These are phyloP conservation scores for Cylloceria caligata DNA, from an alignment of 2,888 invertebrate species.

Conservation along the genomic window DNA sequence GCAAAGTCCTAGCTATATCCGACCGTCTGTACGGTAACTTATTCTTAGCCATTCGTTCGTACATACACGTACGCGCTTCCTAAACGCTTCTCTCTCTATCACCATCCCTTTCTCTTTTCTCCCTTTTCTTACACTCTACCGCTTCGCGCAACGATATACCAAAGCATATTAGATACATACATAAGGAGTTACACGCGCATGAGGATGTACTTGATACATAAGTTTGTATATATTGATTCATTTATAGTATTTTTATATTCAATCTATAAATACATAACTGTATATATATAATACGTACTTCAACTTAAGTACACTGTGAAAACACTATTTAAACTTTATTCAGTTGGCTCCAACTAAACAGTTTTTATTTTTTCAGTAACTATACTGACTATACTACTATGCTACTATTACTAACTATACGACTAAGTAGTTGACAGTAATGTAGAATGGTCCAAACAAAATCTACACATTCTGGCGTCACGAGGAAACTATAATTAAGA, in stretches of 20 bases:
- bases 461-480: conserved; percentile 42
- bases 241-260: background rate
- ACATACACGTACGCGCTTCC: conserved; percentile 59
- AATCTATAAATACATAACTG: background rate
- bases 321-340: too few relatives aligned
- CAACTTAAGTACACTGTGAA: too few relatives aligned
- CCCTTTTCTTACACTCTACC: conserved; percentile 32
- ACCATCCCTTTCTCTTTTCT: conserved; percentile 36
- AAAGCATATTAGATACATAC: conserved; percentile 10
- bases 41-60: conserved; percentile 78
- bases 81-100: conserved; percentile 38
- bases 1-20: conserved; percentile 82
- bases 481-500: conserved; percentile 66
- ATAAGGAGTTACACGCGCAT: conserved; percentile 31
- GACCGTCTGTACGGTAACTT: conserved; percentile 80
- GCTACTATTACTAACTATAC: too few relatives aligned
- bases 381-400: too few relatives aligned
- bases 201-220: background rate
- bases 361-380: too few relatives aligned
- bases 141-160: conserved; percentile 39
- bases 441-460: background rate
- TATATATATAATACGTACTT: background rate
- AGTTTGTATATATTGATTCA: background rate
- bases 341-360: too few relatives aligned
- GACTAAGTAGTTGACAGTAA: background rate